Percentiles rank a stretch among this genome's conserved stretches.
Conservation (phyloP, 2,113 vertebrate species). For the Perca fluviatilis region DNA sequence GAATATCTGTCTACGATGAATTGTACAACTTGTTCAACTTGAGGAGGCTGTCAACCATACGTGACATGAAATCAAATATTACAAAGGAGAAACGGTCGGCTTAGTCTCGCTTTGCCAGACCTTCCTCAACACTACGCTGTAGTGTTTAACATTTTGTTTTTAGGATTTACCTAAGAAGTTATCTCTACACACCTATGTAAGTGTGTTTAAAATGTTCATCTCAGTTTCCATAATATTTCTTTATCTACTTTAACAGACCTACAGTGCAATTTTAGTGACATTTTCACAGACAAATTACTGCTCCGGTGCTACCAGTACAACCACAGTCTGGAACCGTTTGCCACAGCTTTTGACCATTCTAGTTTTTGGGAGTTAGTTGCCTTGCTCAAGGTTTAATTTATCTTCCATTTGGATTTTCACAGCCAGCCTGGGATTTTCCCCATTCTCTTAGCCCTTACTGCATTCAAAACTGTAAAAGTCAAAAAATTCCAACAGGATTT, state of each 20-base stretch:
- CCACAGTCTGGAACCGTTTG: background rate
- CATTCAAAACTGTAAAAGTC: background rate
- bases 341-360: background rate
- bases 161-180: background rate
- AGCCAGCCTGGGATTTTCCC: slow-evolving; percentile 8
- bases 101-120: background rate
- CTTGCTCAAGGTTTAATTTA: background rate
- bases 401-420: background rate
- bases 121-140: too few species aligned
- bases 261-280: background rate
- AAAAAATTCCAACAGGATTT: background rate
- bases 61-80: background rate
- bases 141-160: background rate
- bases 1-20: background rate
- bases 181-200: background rate
- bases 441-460: background rate
- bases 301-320: background rate
- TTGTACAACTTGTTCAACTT: background rate
- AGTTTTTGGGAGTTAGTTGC: background rate
- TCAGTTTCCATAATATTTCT: background rate
- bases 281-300: background rate
- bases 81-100: background rate
- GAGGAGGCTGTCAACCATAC: background rate
- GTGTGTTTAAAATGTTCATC: background rate
- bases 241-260: background rate